Conservation (phyloP, 2,888 invertebrate genomes). For the Polylopha cassiicola region DNA sequence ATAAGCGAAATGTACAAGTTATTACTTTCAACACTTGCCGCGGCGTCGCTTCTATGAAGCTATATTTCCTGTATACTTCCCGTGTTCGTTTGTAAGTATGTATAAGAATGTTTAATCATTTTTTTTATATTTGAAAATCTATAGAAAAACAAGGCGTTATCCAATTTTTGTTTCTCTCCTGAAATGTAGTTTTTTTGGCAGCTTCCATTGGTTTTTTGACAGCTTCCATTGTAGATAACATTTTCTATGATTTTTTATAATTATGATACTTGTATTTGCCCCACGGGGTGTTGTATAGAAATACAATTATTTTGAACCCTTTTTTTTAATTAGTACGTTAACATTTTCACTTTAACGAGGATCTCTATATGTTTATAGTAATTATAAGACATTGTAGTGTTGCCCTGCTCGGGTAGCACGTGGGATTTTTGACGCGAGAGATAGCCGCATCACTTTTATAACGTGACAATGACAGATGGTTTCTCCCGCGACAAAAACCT, state of each 20-base stretch:
- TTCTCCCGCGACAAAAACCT: no score
- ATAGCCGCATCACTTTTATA: no score
- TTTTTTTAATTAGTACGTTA: conserved; percentile 33
- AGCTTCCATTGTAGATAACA: conserved; percentile 48
- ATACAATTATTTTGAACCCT: conserved; percentile 36
- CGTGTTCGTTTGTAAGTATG: conserved; percentile 35
- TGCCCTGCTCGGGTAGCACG: conserved; percentile 25
- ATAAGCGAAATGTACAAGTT: conserved; percentile 52
- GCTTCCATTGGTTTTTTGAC: conserved; percentile 39
- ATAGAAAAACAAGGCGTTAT: conserved; percentile 16
- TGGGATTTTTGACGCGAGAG: neutral
- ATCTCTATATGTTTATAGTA: conserved; percentile 57
- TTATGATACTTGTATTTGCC: conserved; percentile 45
- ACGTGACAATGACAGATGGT: no score
- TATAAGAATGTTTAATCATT: conserved; percentile 44
- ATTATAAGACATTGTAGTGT: conserved; percentile 42
- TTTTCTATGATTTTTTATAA: conserved; percentile 45
- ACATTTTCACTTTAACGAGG: conserved; percentile 52
- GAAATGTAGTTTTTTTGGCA: conserved; percentile 13
- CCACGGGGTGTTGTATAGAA: conserved; percentile 51
- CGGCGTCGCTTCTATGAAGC: conserved; percentile 68
- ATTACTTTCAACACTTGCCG: conserved; percentile 53
- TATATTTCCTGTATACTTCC: conserved; percentile 28
- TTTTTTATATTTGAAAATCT: conserved; percentile 30
- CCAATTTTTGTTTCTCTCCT: conserved; percentile 18